A percentile compares a stretch with the other conserved stretches of the same genome.
Evolutionary conservation across 1,140 invertebrate species (phyloP).

Genomic region (Drosophila tani): DNA sequence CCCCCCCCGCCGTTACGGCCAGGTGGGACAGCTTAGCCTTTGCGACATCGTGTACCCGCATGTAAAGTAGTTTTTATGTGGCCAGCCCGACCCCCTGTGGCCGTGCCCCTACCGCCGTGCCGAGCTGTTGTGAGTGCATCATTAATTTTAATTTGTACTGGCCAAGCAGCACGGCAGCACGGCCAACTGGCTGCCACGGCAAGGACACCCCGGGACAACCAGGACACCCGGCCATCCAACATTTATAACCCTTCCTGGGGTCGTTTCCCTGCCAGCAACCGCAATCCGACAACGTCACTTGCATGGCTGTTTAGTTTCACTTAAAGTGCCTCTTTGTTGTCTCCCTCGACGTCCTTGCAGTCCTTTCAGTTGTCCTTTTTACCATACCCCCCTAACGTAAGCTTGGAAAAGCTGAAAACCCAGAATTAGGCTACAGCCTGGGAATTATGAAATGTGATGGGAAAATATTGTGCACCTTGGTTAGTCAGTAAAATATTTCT

Average conservation of each 20-base stretch:
- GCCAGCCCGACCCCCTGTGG: conserved; percentile 21
- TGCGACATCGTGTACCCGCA: conserved; percentile 72
- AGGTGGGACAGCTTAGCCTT: conserved; percentile 76
- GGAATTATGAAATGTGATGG: conserved; percentile 39
- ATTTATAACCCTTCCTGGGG: conserved; percentile 37
- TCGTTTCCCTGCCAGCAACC: conserved; percentile 39
- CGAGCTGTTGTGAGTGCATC: conserved; percentile 73
- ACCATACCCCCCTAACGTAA: not conserved
- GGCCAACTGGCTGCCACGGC: conserved; percentile 65
- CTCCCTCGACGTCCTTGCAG: conserved; percentile 25
- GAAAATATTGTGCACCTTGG: conserved; percentile 26
- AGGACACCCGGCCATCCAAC: conserved; percentile 61
- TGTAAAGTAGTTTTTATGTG: conserved; percentile 82
- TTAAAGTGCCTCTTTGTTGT: conserved; percentile 78
- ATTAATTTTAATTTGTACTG: conserved; percentile 82
- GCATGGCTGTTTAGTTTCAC: conserved; percentile 81
- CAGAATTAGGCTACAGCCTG: conserved; percentile 28
- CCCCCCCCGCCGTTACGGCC: conserved; percentile 29
- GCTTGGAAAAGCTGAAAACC: not conserved
- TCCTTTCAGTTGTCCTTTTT: conserved; percentile 35
- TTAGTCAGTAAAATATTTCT: conserved; percentile 3
- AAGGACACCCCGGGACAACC: conserved; percentile 51
- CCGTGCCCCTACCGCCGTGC: conserved; percentile 28
- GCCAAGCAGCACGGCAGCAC: conserved; percentile 66
- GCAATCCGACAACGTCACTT: conserved; percentile 79